These are phyloP conservation scores for Morbakka virulenta DNA, from an alignment of 30 jellyfish, hydroid and myxozoan species.

Conservation along the genomic window DNA sequence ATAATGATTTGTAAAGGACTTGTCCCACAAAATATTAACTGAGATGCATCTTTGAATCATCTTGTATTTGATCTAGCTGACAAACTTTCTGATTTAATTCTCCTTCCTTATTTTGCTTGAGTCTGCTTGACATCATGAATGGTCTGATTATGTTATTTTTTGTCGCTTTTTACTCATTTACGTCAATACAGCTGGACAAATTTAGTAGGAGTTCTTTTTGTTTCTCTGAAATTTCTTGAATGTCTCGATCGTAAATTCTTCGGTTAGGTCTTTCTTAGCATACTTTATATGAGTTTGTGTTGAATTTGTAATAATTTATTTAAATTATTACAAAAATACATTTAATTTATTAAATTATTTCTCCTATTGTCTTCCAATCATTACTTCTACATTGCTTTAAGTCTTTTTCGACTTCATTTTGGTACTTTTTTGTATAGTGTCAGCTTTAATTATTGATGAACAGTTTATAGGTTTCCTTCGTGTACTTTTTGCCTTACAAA, in stretches of 20 bases:
- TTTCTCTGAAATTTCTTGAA: too few relatives aligned
- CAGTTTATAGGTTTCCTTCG: too few relatives aligned
- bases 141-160: too few relatives aligned
- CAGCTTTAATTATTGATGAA: too few relatives aligned
- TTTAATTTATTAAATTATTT: too few relatives aligned
- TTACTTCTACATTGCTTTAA: constrained; percentile 19
- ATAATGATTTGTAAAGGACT: constrained; percentile 17
- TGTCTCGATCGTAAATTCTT: too few relatives aligned
- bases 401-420: constrained; percentile 31
- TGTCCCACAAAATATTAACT: constrained; percentile 5
- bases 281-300: constrained; percentile 17
- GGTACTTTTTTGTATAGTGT: too few relatives aligned
- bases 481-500: too few relatives aligned
- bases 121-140: not conserved
- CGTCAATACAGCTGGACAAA: constrained; percentile 8
- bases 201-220: constrained; percentile 7
- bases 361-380: too few relatives aligned
- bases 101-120: constrained; percentile 23
- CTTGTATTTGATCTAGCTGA: constrained; percentile 19
- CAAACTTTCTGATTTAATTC: constrained; percentile 23
- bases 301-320: constrained; percentile 20
- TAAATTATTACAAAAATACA: constrained; percentile 20
- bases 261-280: constrained; percentile 9
- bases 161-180: not conserved
- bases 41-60: constrained; percentile 10